These are phyloP conservation scores for Ibycter americanus DNA, from an alignment of 2,797 vertebrate genomes.

Conservation along the genomic window DNA sequence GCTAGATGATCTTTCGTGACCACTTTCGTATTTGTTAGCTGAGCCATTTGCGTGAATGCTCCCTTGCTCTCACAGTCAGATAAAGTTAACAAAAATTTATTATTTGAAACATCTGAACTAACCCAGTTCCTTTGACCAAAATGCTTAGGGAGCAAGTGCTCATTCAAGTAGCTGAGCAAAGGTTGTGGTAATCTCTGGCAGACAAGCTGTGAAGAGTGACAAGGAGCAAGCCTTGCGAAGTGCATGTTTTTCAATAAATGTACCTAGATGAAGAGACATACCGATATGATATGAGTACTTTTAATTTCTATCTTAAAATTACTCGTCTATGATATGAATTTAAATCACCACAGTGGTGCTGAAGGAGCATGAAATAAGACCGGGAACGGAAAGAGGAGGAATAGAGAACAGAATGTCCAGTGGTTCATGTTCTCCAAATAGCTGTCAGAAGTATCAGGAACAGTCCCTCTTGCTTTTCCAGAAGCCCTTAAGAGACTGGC, in stretches of 20 bases:
- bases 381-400: neutral
- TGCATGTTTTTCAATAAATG: neutral
- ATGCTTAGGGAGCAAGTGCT: neutral
- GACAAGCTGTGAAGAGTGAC: neutral
- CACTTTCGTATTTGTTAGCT: neutral
- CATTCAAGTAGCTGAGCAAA: neutral
- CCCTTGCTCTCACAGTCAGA: neutral
- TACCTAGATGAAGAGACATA: neutral
- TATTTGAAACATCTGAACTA: neutral
- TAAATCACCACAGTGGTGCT: neutral
- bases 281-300: neutral
- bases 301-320: neutral
- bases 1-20: neutral
- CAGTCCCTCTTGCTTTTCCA: neutral
- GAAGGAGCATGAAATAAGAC: neutral
- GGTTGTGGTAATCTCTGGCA: neutral
- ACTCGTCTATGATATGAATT: neutral
- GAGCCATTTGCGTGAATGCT: neutral
- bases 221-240: neutral
- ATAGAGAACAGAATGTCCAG: neutral
- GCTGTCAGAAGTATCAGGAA: neutral
- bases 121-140: neutral
- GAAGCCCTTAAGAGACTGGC: neutral
- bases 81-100: neutral
- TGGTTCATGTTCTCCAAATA: neutral